Evolutionary conservation across 2,797 vertebrate genomes (phyloP), one percentile per base, ranked within the genome.

Genomic region (Centropyge bicolor): DNA sequence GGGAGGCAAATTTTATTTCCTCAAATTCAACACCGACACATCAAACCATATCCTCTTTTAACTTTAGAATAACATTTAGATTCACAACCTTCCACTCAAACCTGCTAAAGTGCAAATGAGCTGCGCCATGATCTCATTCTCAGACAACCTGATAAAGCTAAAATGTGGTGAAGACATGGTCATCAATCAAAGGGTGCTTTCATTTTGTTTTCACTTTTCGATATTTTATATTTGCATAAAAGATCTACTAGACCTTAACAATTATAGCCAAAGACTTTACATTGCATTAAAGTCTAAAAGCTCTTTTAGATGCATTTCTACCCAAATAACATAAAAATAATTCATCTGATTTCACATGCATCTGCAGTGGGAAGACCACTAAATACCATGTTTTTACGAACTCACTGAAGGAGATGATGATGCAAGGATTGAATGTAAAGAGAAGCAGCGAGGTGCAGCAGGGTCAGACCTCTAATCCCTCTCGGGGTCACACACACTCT

Each of bases 401-500:
- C 27, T 2, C 48, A 66, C 10, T 62, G 27, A 35, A 49, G 45
- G 1, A 60, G 51, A 31, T 55, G 24, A 20, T 27, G 31, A 52
- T 56, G 46, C 24, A 35, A 12, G 12, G 24, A 36, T 62, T 14
- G 40, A 40, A 43, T 35, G 4, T 20, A 69, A 45, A 70, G 41
- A 64, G 46, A 35, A 14, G 27, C 22, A 45, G 12, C 24, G 65
- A 66, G 62, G 54, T 70, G 64, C 51, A 20, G 40, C 71, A 65
- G 59, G 65, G 49, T 74, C 78, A 69, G 66, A 43, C 51, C 31
- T 38, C 11, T 43, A 68, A 78, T 76, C 68, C 20, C 54, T 66
- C 36, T 12, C 2, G 27, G 43, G 51, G 36, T 46, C 57, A 48
- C 43, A 64, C 68, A 75, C 68, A 78, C 31, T 48, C 56, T 57